phyloP scores from a whole-genome alignment of 2,113 vertebrate species.

The Cyprinodon tularosa region DNA sequence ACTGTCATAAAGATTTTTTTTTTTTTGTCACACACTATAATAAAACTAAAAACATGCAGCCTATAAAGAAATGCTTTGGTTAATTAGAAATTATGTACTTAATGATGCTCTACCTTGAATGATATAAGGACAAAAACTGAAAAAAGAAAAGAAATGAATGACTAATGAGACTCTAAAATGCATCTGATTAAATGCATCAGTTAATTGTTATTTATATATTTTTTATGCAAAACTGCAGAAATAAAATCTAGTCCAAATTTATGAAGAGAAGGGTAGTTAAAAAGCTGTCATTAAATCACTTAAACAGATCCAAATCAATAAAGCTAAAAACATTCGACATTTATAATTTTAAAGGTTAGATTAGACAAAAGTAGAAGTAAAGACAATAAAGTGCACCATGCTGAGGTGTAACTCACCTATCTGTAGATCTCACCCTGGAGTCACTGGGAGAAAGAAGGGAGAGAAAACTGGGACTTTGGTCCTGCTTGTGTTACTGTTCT shows the following conservation, averaged over 20 bases:
- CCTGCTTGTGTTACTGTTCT: constrained; percentile 69
- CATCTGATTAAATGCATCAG: neutral
- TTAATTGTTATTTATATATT: neutral
- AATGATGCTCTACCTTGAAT: constrained; percentile 3
- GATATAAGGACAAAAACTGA: constrained; percentile 2
- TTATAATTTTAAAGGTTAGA: no score
- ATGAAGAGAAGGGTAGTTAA: neutral
- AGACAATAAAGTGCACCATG: neutral
- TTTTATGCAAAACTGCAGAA: neutral
- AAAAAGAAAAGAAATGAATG: constrained; percentile 1
- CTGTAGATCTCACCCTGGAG: constrained; percentile 57
- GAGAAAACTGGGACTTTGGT: constrained; percentile 59
- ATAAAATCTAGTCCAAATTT: neutral
- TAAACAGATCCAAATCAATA: neutral
- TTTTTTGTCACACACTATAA: constrained; percentile 30
- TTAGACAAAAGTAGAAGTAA: neutral
- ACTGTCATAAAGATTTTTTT: constrained; percentile 57
- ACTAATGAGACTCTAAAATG: neutral
- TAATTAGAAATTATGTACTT: constrained; percentile 40
- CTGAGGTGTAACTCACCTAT: constrained; percentile 70
- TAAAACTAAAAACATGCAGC: constrained; percentile 48
- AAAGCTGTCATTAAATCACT: neutral
- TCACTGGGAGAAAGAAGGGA: constrained; percentile 61
- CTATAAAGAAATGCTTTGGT: constrained; percentile 35
- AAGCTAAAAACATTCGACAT: neutral